phyloP scores from a whole-genome alignment of 1,140 invertebrate species.

The Plodia interpunctella region DNA sequence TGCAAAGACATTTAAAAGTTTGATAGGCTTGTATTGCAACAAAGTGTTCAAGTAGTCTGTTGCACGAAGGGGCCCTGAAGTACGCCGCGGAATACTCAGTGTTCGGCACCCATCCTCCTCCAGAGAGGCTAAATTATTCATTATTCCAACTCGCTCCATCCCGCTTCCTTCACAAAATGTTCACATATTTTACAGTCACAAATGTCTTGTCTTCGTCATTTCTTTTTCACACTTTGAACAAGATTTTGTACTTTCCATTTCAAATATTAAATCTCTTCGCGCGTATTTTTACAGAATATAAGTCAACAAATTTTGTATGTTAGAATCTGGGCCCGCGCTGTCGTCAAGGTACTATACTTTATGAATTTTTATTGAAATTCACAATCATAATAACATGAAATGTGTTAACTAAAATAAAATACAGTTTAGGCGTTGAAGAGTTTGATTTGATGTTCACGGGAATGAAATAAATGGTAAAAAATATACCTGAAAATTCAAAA shows the following conservation, averaged over 20 bases:
- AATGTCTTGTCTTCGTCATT: slow-evolving; percentile 1
- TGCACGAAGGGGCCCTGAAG: not conserved
- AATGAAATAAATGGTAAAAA: too few species aligned
- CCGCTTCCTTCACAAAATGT: slow-evolving; percentile 16
- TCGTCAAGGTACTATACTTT: too few species aligned
- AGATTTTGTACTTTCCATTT: slow-evolving; percentile 19
- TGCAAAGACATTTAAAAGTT: too few species aligned
- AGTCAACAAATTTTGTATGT: not conserved
- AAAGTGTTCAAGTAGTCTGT: not conserved
- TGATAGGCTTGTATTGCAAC: not conserved
- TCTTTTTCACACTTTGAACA: slow-evolving; percentile 6
- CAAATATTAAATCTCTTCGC: slow-evolving; percentile 31
- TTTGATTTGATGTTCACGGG: too few species aligned
- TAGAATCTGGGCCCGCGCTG: too few species aligned
- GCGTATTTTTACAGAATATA: not conserved
- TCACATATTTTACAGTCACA: slow-evolving; percentile 14
- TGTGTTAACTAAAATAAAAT: too few species aligned
- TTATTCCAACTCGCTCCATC: slow-evolving; percentile 16
- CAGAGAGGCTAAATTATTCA: slow-evolving; percentile 23
- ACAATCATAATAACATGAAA: too few species aligned
- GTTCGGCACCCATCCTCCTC: not conserved
- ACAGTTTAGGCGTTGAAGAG: too few species aligned
- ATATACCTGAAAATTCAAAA: too few species aligned
- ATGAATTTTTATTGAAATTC: too few species aligned
- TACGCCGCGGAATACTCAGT: not conserved